phyloP scores from a whole-genome alignment of 1,140 invertebrate genomes.

The Ceratina japonica region DNA sequence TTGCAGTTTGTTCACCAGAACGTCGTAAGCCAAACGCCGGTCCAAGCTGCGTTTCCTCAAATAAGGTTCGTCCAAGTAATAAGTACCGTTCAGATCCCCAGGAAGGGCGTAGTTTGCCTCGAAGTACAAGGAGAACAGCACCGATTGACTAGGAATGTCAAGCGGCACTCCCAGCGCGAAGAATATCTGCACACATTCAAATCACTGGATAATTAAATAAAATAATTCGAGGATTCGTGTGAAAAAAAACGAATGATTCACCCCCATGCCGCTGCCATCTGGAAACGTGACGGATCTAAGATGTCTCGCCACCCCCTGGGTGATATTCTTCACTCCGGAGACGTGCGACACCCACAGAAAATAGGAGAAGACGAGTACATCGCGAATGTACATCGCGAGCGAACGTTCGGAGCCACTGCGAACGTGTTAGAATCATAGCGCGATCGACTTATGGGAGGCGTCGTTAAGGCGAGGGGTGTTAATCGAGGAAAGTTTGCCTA shows the following conservation, averaged over 20 bases:
- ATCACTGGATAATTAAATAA: too few relatives aligned
- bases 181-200: slow-evolving; percentile 68
- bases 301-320: slow-evolving; percentile 67
- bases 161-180: slow-evolving; percentile 75
- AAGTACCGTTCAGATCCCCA: slow-evolving; percentile 55
- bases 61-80: slow-evolving; percentile 56
- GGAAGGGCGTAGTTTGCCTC: slow-evolving; percentile 77
- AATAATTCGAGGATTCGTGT: background rate
- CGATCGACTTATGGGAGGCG: too few relatives aligned
- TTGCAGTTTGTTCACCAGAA: slow-evolving; percentile 71
- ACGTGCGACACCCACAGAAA: slow-evolving; percentile 45
- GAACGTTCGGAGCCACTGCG: background rate
- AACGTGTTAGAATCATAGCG: background rate
- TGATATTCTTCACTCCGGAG: slow-evolving; percentile 65
- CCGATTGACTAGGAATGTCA: slow-evolving; percentile 73
- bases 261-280: slow-evolving; percentile 70
- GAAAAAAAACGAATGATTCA: slow-evolving; percentile 44
- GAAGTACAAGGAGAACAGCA: slow-evolving; percentile 75
- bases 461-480: background rate
- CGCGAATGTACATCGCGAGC: background rate
- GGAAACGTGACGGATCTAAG: slow-evolving; percentile 74
- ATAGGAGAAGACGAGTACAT: slow-evolving; percentile 34
- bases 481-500: background rate
- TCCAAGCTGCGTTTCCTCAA: slow-evolving; percentile 64
- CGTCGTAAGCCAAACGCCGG: slow-evolving; percentile 69